Base-by-base conservation (phyloP, 1,140 invertebrate species). In the Cotesia chilonis region DNA sequence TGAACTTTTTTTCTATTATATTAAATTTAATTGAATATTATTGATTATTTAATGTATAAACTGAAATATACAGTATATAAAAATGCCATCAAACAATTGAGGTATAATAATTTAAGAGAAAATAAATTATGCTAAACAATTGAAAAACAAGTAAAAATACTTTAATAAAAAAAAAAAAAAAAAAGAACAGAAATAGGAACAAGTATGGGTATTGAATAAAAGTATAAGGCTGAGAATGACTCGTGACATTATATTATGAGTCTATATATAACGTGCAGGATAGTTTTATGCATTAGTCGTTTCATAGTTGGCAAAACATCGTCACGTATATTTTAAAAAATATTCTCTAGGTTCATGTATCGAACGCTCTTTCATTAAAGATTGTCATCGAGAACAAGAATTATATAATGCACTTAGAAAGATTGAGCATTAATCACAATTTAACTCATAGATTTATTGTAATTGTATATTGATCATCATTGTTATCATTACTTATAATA, bases 351-450 rank as follows among this genome's bases (percentile, higher is more conserved):
- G n/a, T 28, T 66, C 5, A 37, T 66, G 51, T 66, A 66, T 66
- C 64, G 64, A 66, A 66, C 64, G 64, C 41, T 20, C 20, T 52
- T 52, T 47, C 64, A 66, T 28, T 55, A 67, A 71, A 63, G 80
- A 82, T 82, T 82, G 80, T 82, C 80, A 76, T 74, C 73, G 69
- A 74, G 60, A 71, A 47, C 5, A 68, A 77, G 67, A 60, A 74
- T 75, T 70, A 75, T 80, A 81, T 80, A 81, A 81, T 80, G 80
- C 80, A 79, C 79, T 81, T 81, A 64, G 68, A 80, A 55, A 78
- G 64, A 51, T 47, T 66, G 64, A 66, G 60, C 60, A 12, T 57
- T 10, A 28, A 59, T 20, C 17, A 59, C 57, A 28, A 7, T 20
- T 59, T 20, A 20, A 59, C 17, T 7, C 6, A 36, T 59, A 59